These are phyloP conservation scores for Tethea ocularis DNA, from an alignment of 2,888 invertebrate genomes.

Conservation along the genomic window DNA sequence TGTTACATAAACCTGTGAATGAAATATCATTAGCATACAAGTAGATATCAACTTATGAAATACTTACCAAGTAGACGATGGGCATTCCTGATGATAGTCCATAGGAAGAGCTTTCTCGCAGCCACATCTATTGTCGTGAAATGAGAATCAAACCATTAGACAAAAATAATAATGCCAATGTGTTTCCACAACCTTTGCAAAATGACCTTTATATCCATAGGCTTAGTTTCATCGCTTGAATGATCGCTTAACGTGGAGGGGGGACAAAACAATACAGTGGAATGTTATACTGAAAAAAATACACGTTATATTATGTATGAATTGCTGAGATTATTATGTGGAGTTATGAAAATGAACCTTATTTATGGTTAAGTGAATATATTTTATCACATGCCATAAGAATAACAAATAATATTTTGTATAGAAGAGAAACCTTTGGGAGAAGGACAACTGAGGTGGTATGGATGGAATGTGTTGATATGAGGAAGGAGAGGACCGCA, in stretches of 20 bases:
- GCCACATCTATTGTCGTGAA: conserved; percentile 74
- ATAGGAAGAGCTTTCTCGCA: conserved; percentile 45
- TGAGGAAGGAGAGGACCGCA: no score
- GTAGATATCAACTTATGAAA: conserved; percentile 32
- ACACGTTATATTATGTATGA: background rate
- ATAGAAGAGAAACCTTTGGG: no score
- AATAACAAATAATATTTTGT: no score
- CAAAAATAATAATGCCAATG: conserved; percentile 12
- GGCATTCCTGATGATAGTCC: conserved; percentile 47
- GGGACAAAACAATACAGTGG: background rate
- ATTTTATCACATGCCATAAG: no score
- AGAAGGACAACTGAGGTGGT: no score
- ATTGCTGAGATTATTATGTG: background rate
- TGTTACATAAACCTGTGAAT: background rate
- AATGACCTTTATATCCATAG: conserved; percentile 7
- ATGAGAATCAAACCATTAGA: conserved; percentile 80
- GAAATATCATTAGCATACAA: conserved; percentile 17
- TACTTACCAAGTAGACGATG: conserved; percentile 60
- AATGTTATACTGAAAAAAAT: conserved; percentile 1
- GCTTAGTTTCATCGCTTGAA: background rate
- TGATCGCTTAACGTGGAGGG: background rate
- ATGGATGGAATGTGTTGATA: no score
- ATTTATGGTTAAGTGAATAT: no score
- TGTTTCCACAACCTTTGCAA: conserved; percentile 14
- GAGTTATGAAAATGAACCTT: no score